A percentile compares a stretch with the other conserved stretches of the same genome.
phyloP scores from a whole-genome alignment of 2,888 invertebrate species.

The Julus scanicus region DNA sequence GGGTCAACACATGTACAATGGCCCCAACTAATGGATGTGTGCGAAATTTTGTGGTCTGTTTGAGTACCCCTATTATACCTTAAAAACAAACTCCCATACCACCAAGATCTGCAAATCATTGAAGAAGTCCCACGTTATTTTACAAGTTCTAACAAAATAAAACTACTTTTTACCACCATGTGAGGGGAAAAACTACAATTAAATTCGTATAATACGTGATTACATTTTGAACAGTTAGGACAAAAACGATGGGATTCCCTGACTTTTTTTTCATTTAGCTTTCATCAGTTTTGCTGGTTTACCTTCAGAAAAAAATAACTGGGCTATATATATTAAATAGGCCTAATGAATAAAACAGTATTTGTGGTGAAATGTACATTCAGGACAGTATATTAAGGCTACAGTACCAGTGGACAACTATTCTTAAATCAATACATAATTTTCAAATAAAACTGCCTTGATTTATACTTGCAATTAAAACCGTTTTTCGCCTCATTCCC shows the following conservation, averaged over 20 bases:
- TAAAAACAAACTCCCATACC: no score
- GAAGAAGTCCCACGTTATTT: no score
- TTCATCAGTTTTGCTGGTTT: neutral
- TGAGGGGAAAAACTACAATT: neutral
- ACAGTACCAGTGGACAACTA: neutral
- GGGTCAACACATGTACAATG: no score
- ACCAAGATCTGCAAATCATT: no score
- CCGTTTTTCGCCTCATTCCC: neutral
- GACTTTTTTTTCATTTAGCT: neutral
- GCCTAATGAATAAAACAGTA: neutral
- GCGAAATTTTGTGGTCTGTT: no score
- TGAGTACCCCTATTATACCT: no score
- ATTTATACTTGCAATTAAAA: constrained; percentile 5
- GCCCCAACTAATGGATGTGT: no score
- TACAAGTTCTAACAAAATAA: no score
- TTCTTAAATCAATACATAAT: neutral
- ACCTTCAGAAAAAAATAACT: neutral
- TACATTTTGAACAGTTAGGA: neutral
- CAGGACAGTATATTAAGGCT: neutral
- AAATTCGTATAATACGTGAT: neutral
- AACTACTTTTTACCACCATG: neutral
- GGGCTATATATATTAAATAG: neutral
- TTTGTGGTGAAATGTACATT: neutral
- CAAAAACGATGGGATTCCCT: constrained; percentile 17
- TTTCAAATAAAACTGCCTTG: neutral